Conservation (phyloP, 2,888 invertebrate species). For the Agriopis leucophaearia region DNA sequence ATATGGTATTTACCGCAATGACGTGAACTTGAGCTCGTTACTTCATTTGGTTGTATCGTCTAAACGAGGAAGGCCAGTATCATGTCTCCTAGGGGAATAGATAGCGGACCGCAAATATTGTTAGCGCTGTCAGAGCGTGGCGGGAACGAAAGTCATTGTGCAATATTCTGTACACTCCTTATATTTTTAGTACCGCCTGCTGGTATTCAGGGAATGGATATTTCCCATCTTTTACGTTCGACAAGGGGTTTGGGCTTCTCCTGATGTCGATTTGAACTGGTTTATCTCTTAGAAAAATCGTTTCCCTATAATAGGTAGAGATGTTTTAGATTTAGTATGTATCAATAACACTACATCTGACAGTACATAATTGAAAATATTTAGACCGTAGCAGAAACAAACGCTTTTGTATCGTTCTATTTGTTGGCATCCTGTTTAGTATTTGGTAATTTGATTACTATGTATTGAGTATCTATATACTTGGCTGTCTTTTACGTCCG, state of each 20-base stretch:
- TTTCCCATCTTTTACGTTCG: conserved; percentile 35
- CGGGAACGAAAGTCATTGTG: conserved; percentile 62
- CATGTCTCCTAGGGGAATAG: conserved; percentile 69
- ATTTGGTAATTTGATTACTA: conserved; percentile 1
- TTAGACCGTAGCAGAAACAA: conserved; percentile 23
- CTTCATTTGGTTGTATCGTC: conserved; percentile 61
- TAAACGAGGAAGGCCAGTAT: conserved; percentile 72
- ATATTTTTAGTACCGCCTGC: conserved; percentile 46
- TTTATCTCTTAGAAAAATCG: conserved; percentile 9
- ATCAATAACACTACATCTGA: conserved; percentile 7
- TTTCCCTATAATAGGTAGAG: neutral
- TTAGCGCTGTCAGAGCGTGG: conserved; percentile 75
- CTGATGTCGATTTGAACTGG: conserved; percentile 37
- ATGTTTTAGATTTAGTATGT: neutral
- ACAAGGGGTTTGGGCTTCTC: conserved; percentile 29
- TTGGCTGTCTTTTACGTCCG: neutral
- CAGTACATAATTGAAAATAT: conserved; percentile 7
- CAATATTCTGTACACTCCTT: conserved; percentile 35
- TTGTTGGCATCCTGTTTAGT: conserved; percentile 11
- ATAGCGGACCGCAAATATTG: conserved; percentile 79
- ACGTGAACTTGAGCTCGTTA: conserved; percentile 31
- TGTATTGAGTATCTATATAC: conserved; percentile 2
- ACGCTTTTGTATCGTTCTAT: conserved; percentile 19
- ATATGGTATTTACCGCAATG: conserved; percentile 23
- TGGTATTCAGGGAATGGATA: conserved; percentile 35